Conservation (phyloP, 2,888 invertebrate species). For the Pseudococcus longispinus region DNA sequence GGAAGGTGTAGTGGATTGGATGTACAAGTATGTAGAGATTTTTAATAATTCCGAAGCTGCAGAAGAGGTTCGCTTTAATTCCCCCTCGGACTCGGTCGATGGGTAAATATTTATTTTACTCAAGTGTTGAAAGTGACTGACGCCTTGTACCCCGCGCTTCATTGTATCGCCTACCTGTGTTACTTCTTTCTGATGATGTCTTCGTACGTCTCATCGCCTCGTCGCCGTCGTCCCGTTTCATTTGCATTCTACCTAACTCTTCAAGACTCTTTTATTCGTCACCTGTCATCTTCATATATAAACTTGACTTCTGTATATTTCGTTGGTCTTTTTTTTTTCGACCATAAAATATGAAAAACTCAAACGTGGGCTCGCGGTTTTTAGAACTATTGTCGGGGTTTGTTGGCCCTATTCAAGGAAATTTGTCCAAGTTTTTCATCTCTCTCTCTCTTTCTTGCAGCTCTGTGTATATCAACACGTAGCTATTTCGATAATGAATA, state of each 20-base stretch:
- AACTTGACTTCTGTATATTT: constrained; percentile 55
- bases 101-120: constrained; percentile 54
- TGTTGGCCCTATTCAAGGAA: neutral
- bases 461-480: neutral
- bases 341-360: constrained; percentile 37
- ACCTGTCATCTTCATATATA: constrained; percentile 53
- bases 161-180: constrained; percentile 47
- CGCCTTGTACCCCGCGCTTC: constrained; percentile 19
- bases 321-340: neutral
- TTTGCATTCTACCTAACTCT: constrained; percentile 32
- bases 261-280: constrained; percentile 54
- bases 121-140: constrained; percentile 54
- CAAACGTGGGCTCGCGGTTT: constrained; percentile 44
- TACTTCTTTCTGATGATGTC: constrained; percentile 34
- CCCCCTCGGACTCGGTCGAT: constrained; percentile 39
- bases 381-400: constrained; percentile 1
- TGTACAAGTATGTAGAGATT: constrained; percentile 22
- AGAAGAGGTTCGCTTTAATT: constrained; percentile 54
- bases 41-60: constrained; percentile 28
- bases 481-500: constrained; percentile 48
- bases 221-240: constrained; percentile 10
- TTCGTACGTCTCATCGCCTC: neutral
- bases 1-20: neutral
- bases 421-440: constrained; percentile 30
- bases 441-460: neutral